Conservation (phyloP, 2,888 invertebrate genomes). For the Eudasyphora cyanicolor region DNA sequence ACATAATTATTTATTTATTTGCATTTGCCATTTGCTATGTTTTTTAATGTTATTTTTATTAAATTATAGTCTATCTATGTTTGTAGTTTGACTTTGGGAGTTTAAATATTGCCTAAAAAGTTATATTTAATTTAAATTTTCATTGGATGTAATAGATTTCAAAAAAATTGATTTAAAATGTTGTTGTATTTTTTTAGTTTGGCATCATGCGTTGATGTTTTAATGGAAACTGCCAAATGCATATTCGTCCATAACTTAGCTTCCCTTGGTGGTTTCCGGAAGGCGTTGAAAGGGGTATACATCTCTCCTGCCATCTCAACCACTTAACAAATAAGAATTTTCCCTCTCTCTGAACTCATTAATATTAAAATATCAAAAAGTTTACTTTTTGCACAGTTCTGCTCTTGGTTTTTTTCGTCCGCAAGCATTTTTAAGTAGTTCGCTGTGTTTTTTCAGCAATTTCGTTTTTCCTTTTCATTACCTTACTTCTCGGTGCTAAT, state of each 20-base stretch:
- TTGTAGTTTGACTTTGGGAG: neutral
- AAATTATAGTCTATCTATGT: neutral
- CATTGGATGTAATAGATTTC: neutral
- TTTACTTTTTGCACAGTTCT: constrained; percentile 25
- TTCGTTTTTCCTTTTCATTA: constrained; percentile 51
- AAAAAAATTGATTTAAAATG: neutral
- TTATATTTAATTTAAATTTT: neutral
- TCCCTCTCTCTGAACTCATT: constrained; percentile 49
- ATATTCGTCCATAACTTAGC: neutral
- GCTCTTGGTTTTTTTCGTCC: constrained; percentile 26
- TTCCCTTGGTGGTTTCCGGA: neutral
- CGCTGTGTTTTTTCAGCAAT: neutral
- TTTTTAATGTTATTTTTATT: constrained; percentile 27
- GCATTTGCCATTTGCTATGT: neutral
- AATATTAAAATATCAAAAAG: constrained; percentile 55
- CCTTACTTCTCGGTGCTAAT: constrained; percentile 51
- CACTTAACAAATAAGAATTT: constrained; percentile 53
- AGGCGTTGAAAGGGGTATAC: neutral
- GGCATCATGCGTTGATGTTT: neutral
- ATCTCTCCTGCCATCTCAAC: constrained; percentile 18
- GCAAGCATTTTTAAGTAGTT: constrained; percentile 30
- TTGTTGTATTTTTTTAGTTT: neutral
- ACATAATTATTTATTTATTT: neutral
- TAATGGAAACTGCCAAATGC: neutral
- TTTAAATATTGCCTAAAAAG: neutral